phyloP scores from a whole-genome alignment of 1,140 invertebrate genomes.

The Bicyclus anynana region DNA sequence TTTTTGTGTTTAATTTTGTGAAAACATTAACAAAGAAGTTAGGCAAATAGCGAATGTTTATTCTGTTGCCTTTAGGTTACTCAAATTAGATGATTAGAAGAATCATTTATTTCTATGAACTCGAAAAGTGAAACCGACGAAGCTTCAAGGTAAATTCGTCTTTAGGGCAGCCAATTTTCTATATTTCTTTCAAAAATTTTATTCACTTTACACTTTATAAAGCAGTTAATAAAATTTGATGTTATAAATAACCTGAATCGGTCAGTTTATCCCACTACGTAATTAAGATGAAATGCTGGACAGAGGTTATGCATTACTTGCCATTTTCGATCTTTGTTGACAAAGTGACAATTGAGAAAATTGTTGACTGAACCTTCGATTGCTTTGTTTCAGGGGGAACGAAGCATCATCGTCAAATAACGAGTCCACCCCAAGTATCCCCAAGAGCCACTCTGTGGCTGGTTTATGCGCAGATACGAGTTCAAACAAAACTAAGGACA shows the following conservation, averaged over 20 bases:
- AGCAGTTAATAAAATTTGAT: neutral
- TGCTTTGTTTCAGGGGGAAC: constrained; percentile 54
- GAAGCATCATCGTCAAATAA: constrained; percentile 74
- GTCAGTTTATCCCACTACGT: neutral
- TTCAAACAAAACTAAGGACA: constrained; percentile 70
- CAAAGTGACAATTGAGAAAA: constrained; percentile 1
- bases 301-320: constrained; percentile 67
- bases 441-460: constrained; percentile 43
- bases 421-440: constrained; percentile 50
- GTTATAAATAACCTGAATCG: too few species aligned
- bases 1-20: constrained; percentile 30
- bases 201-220: neutral
- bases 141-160: constrained; percentile 74
- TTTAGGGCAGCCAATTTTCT: constrained; percentile 23
- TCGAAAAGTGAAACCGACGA: constrained; percentile 75
- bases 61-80: constrained; percentile 39
- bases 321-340: constrained; percentile 48
- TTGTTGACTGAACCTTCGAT: neutral
- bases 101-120: constrained; percentile 74
- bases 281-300: neutral
- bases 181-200: neutral
- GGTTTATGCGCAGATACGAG: constrained; percentile 52
- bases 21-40: constrained; percentile 34
- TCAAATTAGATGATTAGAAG: constrained; percentile 40
- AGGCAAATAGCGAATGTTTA: constrained; percentile 41